Evolutionary conservation across 2,888 invertebrate genomes (phyloP).

Genomic region (Leptothorax acervorum): DNA sequence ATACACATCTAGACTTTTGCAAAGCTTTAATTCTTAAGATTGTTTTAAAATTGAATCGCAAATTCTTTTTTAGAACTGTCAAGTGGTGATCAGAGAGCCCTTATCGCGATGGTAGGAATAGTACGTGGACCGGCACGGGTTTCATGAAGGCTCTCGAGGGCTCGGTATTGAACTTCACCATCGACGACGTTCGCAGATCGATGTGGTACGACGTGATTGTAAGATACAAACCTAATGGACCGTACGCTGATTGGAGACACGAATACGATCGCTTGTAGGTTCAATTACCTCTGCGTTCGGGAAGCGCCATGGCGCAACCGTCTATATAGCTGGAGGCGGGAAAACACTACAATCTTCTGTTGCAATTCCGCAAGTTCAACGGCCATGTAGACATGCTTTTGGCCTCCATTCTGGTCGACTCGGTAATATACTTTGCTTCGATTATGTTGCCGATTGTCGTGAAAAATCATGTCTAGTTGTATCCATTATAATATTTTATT

Average conservation of each 20-base stretch:
- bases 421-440: slow-evolving; percentile 86
- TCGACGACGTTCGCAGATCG: slow-evolving; percentile 93
- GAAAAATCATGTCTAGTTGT: background rate
- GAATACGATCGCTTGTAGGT: slow-evolving; percentile 92
- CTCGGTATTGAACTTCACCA: slow-evolving; percentile 93
- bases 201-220: slow-evolving; percentile 97
- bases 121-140: slow-evolving; percentile 97
- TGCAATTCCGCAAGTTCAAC: slow-evolving; percentile 94
- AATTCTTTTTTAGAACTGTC: slow-evolving; percentile 89
- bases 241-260: slow-evolving; percentile 92
- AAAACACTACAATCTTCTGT: slow-evolving; percentile 93
- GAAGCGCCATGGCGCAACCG: slow-evolving; percentile 91
- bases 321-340: slow-evolving; percentile 96
- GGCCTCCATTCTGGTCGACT: slow-evolving; percentile 97
- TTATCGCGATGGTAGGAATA: slow-evolving; percentile 91
- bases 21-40: background rate
- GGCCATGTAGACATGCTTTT: slow-evolving; percentile 90
- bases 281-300: slow-evolving; percentile 89
- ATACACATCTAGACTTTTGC: background rate
- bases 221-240: slow-evolving; percentile 95
- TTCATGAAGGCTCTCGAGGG: slow-evolving; percentile 95
- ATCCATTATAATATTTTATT: too few species aligned
- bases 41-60: background rate
- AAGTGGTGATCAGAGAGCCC: slow-evolving; percentile 94
- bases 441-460: background rate